Base-by-base conservation (phyloP, 2,797 vertebrate genomes). In the Peromyscus nudipes region DNA sequence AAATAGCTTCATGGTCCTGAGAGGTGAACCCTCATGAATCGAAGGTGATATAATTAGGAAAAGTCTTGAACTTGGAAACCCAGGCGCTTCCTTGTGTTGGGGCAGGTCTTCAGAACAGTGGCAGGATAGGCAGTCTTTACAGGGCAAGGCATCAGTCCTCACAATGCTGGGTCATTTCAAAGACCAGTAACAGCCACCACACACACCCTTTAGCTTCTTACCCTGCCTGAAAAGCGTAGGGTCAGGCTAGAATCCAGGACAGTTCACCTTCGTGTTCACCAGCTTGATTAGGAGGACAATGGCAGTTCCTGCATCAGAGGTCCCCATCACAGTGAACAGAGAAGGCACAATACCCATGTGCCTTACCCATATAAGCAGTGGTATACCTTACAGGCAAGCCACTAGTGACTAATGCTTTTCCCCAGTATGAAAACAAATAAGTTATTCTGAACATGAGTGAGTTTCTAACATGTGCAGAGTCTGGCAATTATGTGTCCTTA, bases 1-100 rank as follows among this genome's bases (percentile, higher is more conserved):
- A 96, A 97, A 96, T 88, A 97, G 37, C 29, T 76, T 23, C 1
- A 19, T 64, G 65, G 46, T 93, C 52, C 91, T 37, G 9, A 94
- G 79, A 96, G 65, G 25, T 21, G 27, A 46, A 67, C 4, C 82
- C 49, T 75, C 34, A 83, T 55, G 64, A 71, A n/a, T 67, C 76
- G 82, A 71, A 46, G 40, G 77, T 21, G 89, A 64, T 6, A 71
- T 27, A 12, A 43, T 79, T 83, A 57, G 92, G 57, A 93, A 89
- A 65, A 29, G 19, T 46, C 92, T 92, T 49, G 27, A 89, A 82
- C 62, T 92, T 94, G 77, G 64, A 96, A 93, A 62, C 40, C 14
- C n/a, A 27, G 80, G 19, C 40, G 40, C 17, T 31, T 90, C 5
- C 0, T 82, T 88, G 60, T 77, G 46, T 31, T 67, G 46, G 62